Evolutionary conservation across 37 sponge, comb jelly and placozoan genomes (phyloP).

Genomic region (Chondrilla cf. caribensis): DNA sequence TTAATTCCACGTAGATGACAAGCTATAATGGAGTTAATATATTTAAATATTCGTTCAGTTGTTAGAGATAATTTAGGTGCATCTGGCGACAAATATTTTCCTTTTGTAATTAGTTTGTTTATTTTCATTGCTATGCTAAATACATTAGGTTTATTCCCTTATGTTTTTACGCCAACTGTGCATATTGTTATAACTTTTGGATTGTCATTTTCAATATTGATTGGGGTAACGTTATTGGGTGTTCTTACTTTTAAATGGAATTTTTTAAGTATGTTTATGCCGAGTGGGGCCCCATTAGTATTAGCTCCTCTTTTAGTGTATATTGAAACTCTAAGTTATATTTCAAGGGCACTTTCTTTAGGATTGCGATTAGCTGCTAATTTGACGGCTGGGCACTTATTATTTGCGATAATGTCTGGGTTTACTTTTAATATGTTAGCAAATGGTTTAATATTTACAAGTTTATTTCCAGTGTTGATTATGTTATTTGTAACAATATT

Average conservation of each 20-base stretch:
- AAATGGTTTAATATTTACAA: slow-evolving; percentile 37
- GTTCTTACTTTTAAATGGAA: slow-evolving; percentile 34
- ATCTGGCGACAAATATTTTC: slow-evolving; percentile 58
- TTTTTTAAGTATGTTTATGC: slow-evolving; percentile 75
- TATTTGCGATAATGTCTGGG: slow-evolving; percentile 79
- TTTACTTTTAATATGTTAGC: slow-evolving; percentile 71
- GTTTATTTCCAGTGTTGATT: slow-evolving; percentile 51
- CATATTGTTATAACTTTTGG: slow-evolving; percentile 75
- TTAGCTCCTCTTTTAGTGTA: slow-evolving; percentile 59
- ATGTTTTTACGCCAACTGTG: slow-evolving; percentile 71
- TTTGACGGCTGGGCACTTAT: slow-evolving; percentile 80
- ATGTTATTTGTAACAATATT: slow-evolving; percentile 65
- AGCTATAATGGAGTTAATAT: slow-evolving; percentile 57
- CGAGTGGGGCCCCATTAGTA: slow-evolving; percentile 59
- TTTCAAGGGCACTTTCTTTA: slow-evolving; percentile 65
- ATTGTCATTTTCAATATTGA: slow-evolving; percentile 64
- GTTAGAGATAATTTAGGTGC: slow-evolving; percentile 64
- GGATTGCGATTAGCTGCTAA: slow-evolving; percentile 75
- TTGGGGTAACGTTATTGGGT: slow-evolving; percentile 63
- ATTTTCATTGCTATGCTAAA: slow-evolving; percentile 66
- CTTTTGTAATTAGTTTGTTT: slow-evolving; percentile 68
- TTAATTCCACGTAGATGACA: slow-evolving; percentile 56
- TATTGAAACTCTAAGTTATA: slow-evolving; percentile 71
- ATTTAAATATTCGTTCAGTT: slow-evolving; percentile 51
- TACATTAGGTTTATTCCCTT: slow-evolving; percentile 73